Evolutionary conservation across 2,888 invertebrate genomes (phyloP).

Genomic region (Drosophila rellima): DNA sequence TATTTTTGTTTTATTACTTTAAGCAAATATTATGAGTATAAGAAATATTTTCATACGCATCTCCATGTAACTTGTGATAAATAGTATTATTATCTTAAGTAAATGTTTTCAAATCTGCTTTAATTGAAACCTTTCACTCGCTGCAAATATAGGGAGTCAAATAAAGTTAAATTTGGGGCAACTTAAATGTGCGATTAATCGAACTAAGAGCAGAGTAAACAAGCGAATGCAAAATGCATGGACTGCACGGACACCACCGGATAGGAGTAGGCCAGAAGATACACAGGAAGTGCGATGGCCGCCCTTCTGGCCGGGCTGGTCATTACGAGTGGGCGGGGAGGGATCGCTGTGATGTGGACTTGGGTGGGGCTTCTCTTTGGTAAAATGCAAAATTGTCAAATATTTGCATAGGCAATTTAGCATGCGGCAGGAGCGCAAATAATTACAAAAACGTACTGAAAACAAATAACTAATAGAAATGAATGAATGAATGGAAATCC

Average conservation of each 20-base stretch:
- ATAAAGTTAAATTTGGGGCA: conserved; percentile 42
- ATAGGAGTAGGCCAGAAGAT: conserved; percentile 47
- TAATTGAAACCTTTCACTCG: background rate
- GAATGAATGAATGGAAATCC: conserved; percentile 59
- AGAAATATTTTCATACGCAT: background rate
- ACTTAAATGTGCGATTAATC: conserved; percentile 69
- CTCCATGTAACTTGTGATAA: background rate
- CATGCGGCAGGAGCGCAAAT: conserved; percentile 77
- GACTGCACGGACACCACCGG: conserved; percentile 40
- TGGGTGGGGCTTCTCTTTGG: conserved; percentile 47
- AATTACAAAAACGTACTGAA: conserved; percentile 78
- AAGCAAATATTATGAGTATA: too few relatives aligned
- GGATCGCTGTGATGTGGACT: conserved; percentile 5
- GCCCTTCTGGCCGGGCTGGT: conserved; percentile 35
- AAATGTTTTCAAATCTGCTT: background rate
- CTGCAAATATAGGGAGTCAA: background rate
- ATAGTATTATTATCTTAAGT: background rate
- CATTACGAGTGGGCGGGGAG: conserved; percentile 56
- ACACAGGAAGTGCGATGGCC: conserved; percentile 53
- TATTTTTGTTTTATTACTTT: too few relatives aligned
- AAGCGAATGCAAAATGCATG: conserved; percentile 56
- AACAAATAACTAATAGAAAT: conserved; percentile 78
- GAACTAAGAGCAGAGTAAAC: conserved; percentile 65
- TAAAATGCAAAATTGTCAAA: conserved; percentile 80
- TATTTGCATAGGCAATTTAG: conserved; percentile 83